Evolutionary conservation across 2,888 invertebrate genomes (phyloP).

Genomic region (Dioctria linearis): DNA sequence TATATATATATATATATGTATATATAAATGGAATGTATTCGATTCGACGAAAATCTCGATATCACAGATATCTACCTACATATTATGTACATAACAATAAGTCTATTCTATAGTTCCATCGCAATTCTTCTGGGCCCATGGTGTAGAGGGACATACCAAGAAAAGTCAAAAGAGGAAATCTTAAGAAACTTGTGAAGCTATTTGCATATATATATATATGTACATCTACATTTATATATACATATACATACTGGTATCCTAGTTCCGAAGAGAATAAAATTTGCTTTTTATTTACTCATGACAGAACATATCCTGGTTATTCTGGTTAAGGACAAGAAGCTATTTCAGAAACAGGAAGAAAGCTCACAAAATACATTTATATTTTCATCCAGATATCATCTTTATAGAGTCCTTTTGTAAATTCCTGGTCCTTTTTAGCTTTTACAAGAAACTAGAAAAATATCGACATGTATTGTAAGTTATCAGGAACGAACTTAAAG

Average conservation of each 20-base stretch:
- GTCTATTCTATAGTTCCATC: too few species aligned
- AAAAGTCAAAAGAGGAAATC: conserved; percentile 17
- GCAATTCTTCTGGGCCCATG: too few species aligned
- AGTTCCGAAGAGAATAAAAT: conserved; percentile 39
- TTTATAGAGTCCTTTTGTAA: conserved; percentile 28
- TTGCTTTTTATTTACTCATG: conserved; percentile 38
- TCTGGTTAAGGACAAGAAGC: conserved; percentile 27
- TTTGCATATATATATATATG: conserved; percentile 25
- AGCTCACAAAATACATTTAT: conserved; percentile 5
- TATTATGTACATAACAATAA: too few species aligned
- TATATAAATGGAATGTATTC: background rate
- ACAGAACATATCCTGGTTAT: conserved; percentile 26
- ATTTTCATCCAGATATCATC: conserved; percentile 26
- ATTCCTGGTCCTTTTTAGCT: conserved; percentile 12
- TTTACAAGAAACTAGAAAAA: conserved; percentile 26
- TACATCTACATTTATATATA: background rate
- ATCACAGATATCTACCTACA: too few species aligned
- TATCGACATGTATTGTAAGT: conserved; percentile 25
- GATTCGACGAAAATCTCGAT: too few species aligned
- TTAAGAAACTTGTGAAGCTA: conserved; percentile 26
- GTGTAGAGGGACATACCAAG: background rate
- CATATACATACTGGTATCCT: background rate
- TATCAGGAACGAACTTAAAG: conserved; percentile 1
- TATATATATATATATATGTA: background rate
- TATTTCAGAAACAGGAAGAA: conserved; percentile 16